Evolutionary conservation across 2,113 vertebrate species (phyloP).

Genomic region (Gymnobelideus leadbeateri): DNA sequence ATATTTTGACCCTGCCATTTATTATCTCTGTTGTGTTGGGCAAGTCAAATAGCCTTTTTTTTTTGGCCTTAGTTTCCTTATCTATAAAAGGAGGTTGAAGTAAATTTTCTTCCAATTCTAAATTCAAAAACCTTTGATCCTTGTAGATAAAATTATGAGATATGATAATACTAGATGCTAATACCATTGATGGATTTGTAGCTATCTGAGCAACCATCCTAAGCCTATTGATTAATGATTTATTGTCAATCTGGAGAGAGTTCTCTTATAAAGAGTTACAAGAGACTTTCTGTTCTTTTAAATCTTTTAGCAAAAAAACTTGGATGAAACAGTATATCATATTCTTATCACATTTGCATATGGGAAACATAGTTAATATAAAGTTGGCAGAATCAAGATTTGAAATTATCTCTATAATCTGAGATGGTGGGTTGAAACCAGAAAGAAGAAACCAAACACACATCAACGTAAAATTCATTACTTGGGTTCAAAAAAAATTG

Average conservation of each 20-base stretch:
- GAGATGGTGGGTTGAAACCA: conserved; percentile 39
- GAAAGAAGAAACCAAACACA: conserved; percentile 38
- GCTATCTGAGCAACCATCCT: conserved; percentile 34
- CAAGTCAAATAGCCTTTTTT: background rate
- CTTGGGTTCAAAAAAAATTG: background rate
- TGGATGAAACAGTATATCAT: conserved; percentile 33
- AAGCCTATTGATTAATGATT: conserved; percentile 36
- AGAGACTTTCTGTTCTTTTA: conserved; percentile 1
- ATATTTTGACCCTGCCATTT: background rate
- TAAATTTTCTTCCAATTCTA: background rate
- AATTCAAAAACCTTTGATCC: background rate
- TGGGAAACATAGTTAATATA: background rate
- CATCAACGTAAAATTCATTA: conserved; percentile 1
- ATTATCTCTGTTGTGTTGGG: background rate
- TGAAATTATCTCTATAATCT: conserved; percentile 47
- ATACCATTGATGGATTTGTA: conserved; percentile 20
- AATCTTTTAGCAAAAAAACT: conserved; percentile 30
- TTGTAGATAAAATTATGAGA: background rate
- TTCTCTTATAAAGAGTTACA: background rate
- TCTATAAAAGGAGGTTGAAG: background rate
- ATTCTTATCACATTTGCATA: conserved; percentile 2
- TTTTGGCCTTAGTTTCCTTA: background rate
- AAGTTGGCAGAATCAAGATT: conserved; percentile 27
- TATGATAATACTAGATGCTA: background rate
- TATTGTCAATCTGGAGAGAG: conserved; percentile 23